phyloP scores from a whole-genome alignment of 2,888 invertebrate genomes.

The Epistrophella euchroma region DNA sequence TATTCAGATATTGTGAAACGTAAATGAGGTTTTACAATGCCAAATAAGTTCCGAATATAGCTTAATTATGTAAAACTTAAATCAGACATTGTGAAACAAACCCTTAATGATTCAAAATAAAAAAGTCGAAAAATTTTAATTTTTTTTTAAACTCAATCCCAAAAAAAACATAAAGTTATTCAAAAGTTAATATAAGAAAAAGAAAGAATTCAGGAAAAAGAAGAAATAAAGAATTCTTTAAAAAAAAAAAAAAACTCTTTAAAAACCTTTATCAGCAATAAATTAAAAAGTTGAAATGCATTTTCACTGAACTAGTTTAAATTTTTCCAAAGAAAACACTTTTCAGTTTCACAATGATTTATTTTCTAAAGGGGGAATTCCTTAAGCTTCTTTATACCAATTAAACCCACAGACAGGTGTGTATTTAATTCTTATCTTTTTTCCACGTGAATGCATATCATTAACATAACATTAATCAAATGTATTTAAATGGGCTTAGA shows the following conservation, averaged over 20 bases:
- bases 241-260: not conserved
- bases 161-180: not conserved
- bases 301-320: conserved; percentile 6
- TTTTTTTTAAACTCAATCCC: not conserved
- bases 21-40: no score
- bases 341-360: not conserved
- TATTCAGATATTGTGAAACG: no score
- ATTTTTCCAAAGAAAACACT: not conserved
- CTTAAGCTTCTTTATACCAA: not conserved
- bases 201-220: not conserved
- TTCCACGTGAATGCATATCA: conserved; percentile 20
- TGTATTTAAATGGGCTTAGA: conserved; percentile 24
- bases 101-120: no score
- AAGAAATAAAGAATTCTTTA: not conserved
- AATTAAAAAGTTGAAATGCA: not conserved
- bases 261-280: not conserved
- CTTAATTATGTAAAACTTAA: no score
- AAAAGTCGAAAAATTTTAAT: no score
- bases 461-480: conserved; percentile 47
- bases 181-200: not conserved
- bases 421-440: not conserved
- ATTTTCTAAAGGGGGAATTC: not conserved
- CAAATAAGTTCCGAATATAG: no score
- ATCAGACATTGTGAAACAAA: no score
- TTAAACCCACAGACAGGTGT: not conserved